Evolutionary conservation across 2,888 invertebrate genomes (phyloP), one percentile per base, ranked within the genome.

Genomic region (Chymomyza amoena): DNA sequence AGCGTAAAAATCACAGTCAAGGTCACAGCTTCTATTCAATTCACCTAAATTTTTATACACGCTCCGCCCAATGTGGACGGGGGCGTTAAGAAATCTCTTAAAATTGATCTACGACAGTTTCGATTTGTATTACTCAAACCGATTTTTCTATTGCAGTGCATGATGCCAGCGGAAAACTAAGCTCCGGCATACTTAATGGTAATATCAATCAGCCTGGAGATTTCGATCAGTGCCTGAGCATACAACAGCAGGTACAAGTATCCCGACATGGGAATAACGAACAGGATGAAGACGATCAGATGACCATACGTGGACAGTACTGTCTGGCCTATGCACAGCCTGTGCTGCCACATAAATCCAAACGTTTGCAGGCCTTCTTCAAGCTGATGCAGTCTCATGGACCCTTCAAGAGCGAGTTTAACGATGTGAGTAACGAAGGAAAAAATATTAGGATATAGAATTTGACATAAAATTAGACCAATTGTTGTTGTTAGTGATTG

Each of bases 141-240:
- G 1, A 13, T 51, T 45, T n/a, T 10, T 60, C n/a, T 36, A 15
- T 75, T 79, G 61, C 89, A 95, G 95, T 95, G 93, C 93, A 94
- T 85, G 95, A 95, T 90, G 93, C 95, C 5, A 93, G 93, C 9
- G 94, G 94, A n/a, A 94, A 94, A 90, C 86, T 94, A 45, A 93
- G 94, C 50, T 94, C 95, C 13, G 95, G 95, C 54, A 92, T 95
- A 61, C 88, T 95, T 54, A 94, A 93, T 84, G 95, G 95, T 64
- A 95, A 95, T 84, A 92, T 94, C 51, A 94, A 95, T 91, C 95
- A 95, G 81, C 93, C 93, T 59, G 95, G 95, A 2, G 95, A 91
- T 81, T 95, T 91, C 63, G 92, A 92, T 84, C 91, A 91, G 73
- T 92, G 92, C 62, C 62, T 91, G 74, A 78, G 80, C 60, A 79